These are phyloP conservation scores for Eriocheir sinensis DNA, from an alignment of 1,140 invertebrate genomes.

Conservation along the genomic window DNA sequence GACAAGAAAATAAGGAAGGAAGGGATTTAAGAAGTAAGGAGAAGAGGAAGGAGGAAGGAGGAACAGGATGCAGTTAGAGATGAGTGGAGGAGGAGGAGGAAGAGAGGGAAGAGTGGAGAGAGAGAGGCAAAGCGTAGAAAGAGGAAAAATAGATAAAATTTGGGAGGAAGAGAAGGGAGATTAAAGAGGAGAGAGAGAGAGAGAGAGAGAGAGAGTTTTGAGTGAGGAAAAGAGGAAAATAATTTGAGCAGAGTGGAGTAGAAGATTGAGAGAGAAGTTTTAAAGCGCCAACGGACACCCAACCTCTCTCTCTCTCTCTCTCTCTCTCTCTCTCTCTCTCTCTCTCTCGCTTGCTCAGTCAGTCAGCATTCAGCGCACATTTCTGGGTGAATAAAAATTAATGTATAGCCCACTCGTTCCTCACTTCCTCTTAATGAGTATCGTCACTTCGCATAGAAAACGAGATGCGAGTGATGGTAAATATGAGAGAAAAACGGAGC, in stretches of 20 bases:
- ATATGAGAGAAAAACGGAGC: not conserved
- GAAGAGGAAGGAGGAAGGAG: too few species aligned
- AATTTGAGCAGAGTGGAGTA: not conserved
- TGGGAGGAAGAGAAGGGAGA: not conserved
- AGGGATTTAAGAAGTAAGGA: too few species aligned
- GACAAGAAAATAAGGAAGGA: too few species aligned
- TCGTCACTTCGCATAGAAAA: conserved; percentile 10
- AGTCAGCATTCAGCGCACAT: too few species aligned
- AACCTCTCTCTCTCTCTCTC: not conserved
- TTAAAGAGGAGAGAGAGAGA: not conserved
- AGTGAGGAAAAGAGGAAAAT: not conserved
- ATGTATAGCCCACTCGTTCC: too few species aligned
- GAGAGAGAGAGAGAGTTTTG: not conserved
- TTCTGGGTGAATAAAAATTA: too few species aligned
- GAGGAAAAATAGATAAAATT: not conserved
- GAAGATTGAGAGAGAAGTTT: not conserved
- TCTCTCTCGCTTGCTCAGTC: not conserved
- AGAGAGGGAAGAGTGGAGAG: not conserved
- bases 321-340: conserved; percentile 22
- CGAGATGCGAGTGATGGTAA: not conserved
- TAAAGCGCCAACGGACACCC: not conserved
- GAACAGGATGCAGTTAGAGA: not conserved
- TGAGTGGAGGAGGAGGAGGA: not conserved
- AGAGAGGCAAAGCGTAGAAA: not conserved
- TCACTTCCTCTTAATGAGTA: too few species aligned